Evolutionary conservation across 2,888 invertebrate species (phyloP), one percentile per base, ranked within the genome.

Genomic region (Heterodera filipjevi): DNA sequence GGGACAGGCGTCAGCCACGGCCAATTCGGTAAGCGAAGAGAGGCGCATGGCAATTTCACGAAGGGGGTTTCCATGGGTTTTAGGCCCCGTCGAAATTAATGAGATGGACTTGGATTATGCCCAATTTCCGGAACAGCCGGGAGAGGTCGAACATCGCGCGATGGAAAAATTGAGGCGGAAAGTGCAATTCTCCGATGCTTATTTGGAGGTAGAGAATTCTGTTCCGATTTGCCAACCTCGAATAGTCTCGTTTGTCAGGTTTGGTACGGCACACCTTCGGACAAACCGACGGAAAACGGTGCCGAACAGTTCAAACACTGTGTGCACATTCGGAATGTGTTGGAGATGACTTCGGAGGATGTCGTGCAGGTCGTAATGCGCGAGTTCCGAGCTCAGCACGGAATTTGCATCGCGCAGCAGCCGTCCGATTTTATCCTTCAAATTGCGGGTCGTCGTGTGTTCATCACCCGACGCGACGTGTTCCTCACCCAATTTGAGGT

Each of bases 341-440:
- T 82, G 27, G 82, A 78, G 8, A 78, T 76, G 59, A 82, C 79
- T 16, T 77, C 82, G 33, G 46, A 32, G 19, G 77, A 81, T n/a
- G 77, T 82, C 35, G 73, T 82, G 27, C n/a, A 53, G 10, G 12
- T 71, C n/a, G 71, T 77, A 71, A 44, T 79, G 44, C 66, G 76
- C 39, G 78, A 78, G 33, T 64, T 78, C n/a, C 33, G 19, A 19
- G 44, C 66, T n/a, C 44, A 82, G 44, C 39, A 71, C 75, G 59
- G 19, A 32, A 80, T 79, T 33, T 59, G 79, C 85, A 82, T 81
- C 30, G 49, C 79, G 12, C 82, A 82, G 27, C 78, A 81, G 59
- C 79, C 84, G n/a, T 83, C 83, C 32, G 83, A 81, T n/a, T 88
- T 83, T 76, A 78, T 88, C 12, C 80, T 88, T 8, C 88, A 88